phyloP scores from a whole-genome alignment of 2,113 vertebrate genomes.

The Apaloderma vittatum region DNA sequence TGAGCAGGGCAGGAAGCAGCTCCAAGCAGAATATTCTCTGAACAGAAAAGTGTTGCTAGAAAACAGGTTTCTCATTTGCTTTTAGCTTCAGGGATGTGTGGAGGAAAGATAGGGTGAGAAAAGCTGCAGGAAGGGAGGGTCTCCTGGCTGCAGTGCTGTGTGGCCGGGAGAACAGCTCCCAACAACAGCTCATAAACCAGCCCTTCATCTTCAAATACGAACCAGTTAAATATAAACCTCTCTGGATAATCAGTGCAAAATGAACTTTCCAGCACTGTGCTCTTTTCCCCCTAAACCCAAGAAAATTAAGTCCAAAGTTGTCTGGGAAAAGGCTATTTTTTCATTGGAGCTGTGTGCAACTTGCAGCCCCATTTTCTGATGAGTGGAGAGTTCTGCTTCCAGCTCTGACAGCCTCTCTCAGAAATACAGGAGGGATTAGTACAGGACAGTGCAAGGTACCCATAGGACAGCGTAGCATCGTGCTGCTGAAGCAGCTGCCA shows the following conservation, averaged over 20 bases:
- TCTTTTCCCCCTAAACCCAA: not conserved
- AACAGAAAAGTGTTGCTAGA: not conserved
- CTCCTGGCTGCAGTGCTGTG: fast-evolving
- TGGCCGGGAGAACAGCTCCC: not conserved
- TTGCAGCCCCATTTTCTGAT: fast-evolving
- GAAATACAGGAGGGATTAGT: not conserved
- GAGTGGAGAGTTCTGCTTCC: not conserved
- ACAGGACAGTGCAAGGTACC: not conserved
- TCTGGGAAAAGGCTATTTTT: not conserved
- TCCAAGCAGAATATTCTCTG: fast-evolving
- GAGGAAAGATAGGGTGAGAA: not conserved
- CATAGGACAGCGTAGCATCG: fast-evolving
- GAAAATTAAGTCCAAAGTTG: fast-evolving
- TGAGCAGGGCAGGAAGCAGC: not conserved
- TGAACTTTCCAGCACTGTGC: fast-evolving
- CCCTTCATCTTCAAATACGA: not conserved
- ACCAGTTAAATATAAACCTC: fast-evolving
- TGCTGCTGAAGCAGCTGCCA: not conserved
- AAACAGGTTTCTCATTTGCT: not conserved
- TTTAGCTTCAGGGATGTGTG: fast-evolving
- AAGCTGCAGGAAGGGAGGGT: not conserved
- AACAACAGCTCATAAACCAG: fast-evolving
- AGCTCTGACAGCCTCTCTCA: not conserved
- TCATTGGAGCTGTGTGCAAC: fast-evolving
- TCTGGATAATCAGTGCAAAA: fast-evolving